Evolutionary conservation across 2,888 invertebrate genomes (phyloP), one percentile per base, ranked within the genome.

Genomic region (Stenodera caucasica): DNA sequence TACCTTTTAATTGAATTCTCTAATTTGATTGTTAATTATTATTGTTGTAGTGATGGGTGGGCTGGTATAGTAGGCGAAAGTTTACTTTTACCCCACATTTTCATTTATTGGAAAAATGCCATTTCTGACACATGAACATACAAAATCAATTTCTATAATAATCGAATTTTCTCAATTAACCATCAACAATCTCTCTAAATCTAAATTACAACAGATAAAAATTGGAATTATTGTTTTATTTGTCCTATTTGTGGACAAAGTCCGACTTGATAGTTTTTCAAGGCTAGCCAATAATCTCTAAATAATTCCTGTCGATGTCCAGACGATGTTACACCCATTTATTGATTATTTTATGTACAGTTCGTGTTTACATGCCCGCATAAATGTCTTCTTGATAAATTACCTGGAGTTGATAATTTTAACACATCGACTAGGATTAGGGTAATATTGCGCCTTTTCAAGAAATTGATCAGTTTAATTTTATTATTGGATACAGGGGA

Each of bases 1-100:
- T 21, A 45, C 18, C 18, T 12, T 45, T 45, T 45, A 45, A 45
- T 45, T 45, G 21, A 45, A 45, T 45, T 45, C 21, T 21, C 21
- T 45, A 45, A 45, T 45, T 45, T 45, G 21, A 45, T 21, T 45
- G 45, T 45, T 45, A 45, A 45, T 45, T 45, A 45, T 45, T 45
- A 21, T 21, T 45, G 21, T 45, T 45, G 1, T 12, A 45, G 21
- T 45, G 15, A 45, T 45, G 21, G 45, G 45, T 45, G 9, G 21
- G 45, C 6, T 45, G 45, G 15, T 45, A 18, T 3, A 18, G 45
- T 45, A 21, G 45, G 45, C 45, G 45, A 45, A 45, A 21, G 45
- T 45, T 21, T 21, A 21, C 45, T 45, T 45, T 45, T 45, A 21
- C 45, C 45, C 45, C 45, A 45, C 45, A 45, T 9, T 2, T 18